A percentile compares a stretch with the other conserved stretches of the same genome.
Evolutionary conservation across 2,113 vertebrate genomes (phyloP).

Genomic region (Macroglossus sobrinus): DNA sequence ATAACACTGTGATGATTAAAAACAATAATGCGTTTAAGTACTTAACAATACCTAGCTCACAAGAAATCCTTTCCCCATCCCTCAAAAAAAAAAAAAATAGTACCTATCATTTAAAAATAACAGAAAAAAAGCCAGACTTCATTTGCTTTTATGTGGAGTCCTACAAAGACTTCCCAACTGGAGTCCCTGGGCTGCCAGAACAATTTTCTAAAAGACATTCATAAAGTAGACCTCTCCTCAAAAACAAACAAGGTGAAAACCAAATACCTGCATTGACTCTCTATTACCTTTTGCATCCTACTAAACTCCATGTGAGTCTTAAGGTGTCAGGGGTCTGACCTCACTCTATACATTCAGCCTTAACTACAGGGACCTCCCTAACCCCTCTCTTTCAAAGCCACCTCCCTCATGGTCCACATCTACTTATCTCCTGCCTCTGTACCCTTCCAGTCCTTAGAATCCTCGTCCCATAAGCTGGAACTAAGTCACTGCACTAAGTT

Average conservation of each 20-base stretch:
- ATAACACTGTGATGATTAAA: neutral
- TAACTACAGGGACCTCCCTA: neutral
- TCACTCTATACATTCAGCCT: neutral
- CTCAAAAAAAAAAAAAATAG: constrained; percentile 25
- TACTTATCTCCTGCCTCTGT: neutral
- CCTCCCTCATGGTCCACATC: neutral
- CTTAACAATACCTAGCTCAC: neutral
- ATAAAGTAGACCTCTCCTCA: neutral
- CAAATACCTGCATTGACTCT: neutral
- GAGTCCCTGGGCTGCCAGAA: neutral
- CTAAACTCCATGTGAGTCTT: neutral
- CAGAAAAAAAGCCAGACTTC: neutral
- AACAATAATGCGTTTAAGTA: constrained; percentile 2
- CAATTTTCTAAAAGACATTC: constrained; percentile 33
- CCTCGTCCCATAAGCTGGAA: neutral
- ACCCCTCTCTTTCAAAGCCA: neutral
- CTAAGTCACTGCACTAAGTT: neutral
- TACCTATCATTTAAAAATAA: constrained; percentile 36
- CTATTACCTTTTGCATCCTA: neutral
- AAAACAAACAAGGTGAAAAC: neutral
- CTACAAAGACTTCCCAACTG: constrained; percentile 4
- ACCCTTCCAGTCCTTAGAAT: neutral
- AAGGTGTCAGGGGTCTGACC: neutral
- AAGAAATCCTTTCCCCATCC: neutral
- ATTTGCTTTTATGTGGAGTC: constrained; percentile 22